Conservation (phyloP, 2,888 invertebrate species). For the Anaspis maculata region DNA sequence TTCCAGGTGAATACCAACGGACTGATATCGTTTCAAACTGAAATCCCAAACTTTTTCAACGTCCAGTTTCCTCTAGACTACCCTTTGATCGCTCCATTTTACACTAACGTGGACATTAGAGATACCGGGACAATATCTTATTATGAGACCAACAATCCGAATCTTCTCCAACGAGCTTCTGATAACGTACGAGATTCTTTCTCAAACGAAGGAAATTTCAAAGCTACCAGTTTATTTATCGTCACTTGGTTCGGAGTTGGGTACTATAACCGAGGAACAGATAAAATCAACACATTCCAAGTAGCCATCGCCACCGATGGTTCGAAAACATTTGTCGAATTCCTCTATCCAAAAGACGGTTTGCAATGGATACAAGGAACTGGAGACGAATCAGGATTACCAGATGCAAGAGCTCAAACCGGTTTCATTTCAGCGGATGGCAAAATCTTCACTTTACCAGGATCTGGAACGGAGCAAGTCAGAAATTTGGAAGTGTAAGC, state of each 20-base stretch:
- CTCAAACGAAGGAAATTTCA: conserved; percentile 61
- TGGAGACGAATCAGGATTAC: conserved; percentile 63
- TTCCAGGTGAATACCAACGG: conserved; percentile 88
- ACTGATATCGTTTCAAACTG: conserved; percentile 79
- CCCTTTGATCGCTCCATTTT: conserved; percentile 83
- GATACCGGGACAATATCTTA: conserved; percentile 65
- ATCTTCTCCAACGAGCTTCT: conserved; percentile 57
- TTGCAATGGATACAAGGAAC: conserved; percentile 89
- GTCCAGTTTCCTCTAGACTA: conserved; percentile 84
- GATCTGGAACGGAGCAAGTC: conserved; percentile 88
- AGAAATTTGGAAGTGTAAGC: conserved; percentile 67
- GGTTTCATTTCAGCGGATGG: conserved; percentile 85
- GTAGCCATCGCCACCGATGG: conserved; percentile 66
- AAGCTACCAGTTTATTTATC: conserved; percentile 71
- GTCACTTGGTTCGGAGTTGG: conserved; percentile 89
- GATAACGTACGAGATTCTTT: conserved; percentile 67
- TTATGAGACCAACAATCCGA: conserved; percentile 55
- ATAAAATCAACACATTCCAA: conserved; percentile 85
- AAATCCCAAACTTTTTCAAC: conserved; percentile 78
- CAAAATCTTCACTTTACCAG: conserved; percentile 63
- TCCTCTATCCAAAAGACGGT: conserved; percentile 79
- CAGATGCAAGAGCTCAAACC: conserved; percentile 88
- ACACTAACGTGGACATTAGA: conserved; percentile 82
- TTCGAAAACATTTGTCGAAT: conserved; percentile 71
- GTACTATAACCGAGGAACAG: conserved; percentile 56